Base-by-base conservation (phyloP, 2,113 vertebrate genomes). In the Neolamprologus cancellatus region DNA sequence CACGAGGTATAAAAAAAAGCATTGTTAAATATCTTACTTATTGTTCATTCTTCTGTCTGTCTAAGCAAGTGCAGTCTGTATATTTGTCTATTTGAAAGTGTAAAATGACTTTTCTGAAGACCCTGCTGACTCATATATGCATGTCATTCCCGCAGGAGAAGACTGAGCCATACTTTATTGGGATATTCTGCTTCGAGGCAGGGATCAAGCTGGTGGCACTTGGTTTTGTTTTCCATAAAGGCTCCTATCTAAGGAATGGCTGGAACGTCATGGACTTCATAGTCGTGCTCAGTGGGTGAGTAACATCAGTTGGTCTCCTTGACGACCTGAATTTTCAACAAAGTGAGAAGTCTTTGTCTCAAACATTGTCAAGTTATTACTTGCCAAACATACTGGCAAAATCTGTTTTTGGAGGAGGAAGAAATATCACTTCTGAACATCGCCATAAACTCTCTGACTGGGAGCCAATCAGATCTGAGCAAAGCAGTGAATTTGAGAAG, bases 241-340 rank as follows among this genome's bases (percentile, higher is more conserved):
- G 99, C 61, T 99, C 99, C 0, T 99, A 99, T 94, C 97, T 99
- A 89, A 97, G 98, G 87, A 99, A 99, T 0, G 99, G 98, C 94
- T 99, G 99, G 99, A 99, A 99, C 3, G 97, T 99, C 90, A 99
- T 99, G 98, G 99, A 99, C 95, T 99, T 99, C 96, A 99, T 99
- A 0, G 99, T 99, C 32, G 98, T 99, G 79, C 97, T 99, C 91
- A 99, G 98, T 0, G 99, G 99, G 99, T 99, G 95, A 99, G 98
- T 97, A 25, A 59, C 28, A 14, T 59, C 32, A 25, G 8, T 23
- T 25, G 30, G 53, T 89, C 52, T 55, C 79, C n/a, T 8, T 76
- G 48, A 59, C 64, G 11, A 78, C 66, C 5, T 52, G 7, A 55
- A 8, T 41, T 50, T 81, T 53, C 20, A 41, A 30, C 17, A 54